phyloP scores from a whole-genome alignment of 1,140 invertebrate species.

The Drosophila bifasciata region DNA sequence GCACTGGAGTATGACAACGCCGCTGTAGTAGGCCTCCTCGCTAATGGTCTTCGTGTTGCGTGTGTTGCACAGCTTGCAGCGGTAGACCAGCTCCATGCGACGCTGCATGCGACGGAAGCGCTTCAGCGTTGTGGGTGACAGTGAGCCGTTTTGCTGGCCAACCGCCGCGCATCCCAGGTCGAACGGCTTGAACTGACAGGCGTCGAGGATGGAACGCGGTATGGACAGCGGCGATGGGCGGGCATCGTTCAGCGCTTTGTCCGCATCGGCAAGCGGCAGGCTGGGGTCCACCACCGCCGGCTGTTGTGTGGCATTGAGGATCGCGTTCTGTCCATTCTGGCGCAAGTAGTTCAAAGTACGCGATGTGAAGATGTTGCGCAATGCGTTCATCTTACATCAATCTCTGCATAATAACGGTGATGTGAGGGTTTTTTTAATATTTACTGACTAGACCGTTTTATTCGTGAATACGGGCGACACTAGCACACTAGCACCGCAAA shows the following conservation, averaged over 20 bases:
- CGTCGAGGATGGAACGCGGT: conserved; percentile 77
- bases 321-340: conserved; percentile 81
- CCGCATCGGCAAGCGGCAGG: conserved; percentile 45
- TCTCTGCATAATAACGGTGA: neutral
- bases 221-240: conserved; percentile 68
- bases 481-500: no score
- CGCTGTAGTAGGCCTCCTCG: conserved; percentile 92
- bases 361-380: conserved; percentile 80
- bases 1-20: conserved; percentile 94
- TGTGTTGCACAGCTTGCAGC: conserved; percentile 93
- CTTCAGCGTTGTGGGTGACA: conserved; percentile 74
- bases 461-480: no score
- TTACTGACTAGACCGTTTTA: no score
- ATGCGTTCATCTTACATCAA: conserved; percentile 73
- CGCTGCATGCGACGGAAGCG: conserved; percentile 84
- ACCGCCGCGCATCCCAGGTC: conserved; percentile 18
- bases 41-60: conserved; percentile 92
- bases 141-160: conserved; percentile 41
- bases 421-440: no score
- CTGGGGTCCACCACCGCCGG: conserved; percentile 31
- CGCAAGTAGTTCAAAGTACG: conserved; percentile 74
- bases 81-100: conserved; percentile 91
- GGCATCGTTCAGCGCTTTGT: conserved; percentile 44
- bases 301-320: conserved; percentile 72
- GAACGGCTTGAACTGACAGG: conserved; percentile 72